phyloP scores from a whole-genome alignment of 92 coral and sea anemone genomes.

The Siderastrea radians region DNA sequence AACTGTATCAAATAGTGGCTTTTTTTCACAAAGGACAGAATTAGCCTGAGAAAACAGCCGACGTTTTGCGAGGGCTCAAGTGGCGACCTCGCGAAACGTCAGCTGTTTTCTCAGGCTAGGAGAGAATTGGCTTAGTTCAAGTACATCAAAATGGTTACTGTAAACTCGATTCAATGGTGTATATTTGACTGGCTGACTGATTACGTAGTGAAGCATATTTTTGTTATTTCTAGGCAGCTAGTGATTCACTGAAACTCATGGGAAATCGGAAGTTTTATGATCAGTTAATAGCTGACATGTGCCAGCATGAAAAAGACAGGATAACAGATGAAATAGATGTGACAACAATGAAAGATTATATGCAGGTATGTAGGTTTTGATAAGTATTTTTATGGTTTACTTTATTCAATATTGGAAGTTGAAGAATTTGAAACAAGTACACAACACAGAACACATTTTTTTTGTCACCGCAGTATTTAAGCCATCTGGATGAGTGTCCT shows the following conservation, averaged over 20 bases:
- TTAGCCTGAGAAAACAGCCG: too few relatives aligned
- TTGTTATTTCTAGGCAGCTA: slow-evolving; percentile 85
- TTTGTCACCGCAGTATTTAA: slow-evolving; percentile 72
- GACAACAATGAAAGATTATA: slow-evolving; percentile 97
- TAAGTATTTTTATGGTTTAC: not conserved
- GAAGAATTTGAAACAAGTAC: not conserved
- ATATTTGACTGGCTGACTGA: too few relatives aligned
- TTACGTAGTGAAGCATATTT: not conserved
- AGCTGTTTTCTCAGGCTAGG: too few relatives aligned
- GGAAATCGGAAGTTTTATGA: slow-evolving; percentile 96
- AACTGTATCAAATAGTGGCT: too few relatives aligned
- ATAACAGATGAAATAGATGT: slow-evolving; percentile 97
- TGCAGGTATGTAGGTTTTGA: slow-evolving; percentile 79
- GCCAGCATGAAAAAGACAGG: slow-evolving; percentile 95
- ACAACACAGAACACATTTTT: not conserved
- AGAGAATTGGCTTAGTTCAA: not conserved
- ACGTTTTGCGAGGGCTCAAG: too few relatives aligned
- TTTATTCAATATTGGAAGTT: not conserved
- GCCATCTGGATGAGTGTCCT: slow-evolving; percentile 94
- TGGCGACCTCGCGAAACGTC: too few relatives aligned
- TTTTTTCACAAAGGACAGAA: too few relatives aligned
- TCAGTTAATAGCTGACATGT: slow-evolving; percentile 93
- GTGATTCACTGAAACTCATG: slow-evolving; percentile 95
- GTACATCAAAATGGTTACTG: not conserved
- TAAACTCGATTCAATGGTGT: too few relatives aligned